phyloP scores from a whole-genome alignment of 2,888 invertebrate species.

The Aspidiotus destructor region DNA sequence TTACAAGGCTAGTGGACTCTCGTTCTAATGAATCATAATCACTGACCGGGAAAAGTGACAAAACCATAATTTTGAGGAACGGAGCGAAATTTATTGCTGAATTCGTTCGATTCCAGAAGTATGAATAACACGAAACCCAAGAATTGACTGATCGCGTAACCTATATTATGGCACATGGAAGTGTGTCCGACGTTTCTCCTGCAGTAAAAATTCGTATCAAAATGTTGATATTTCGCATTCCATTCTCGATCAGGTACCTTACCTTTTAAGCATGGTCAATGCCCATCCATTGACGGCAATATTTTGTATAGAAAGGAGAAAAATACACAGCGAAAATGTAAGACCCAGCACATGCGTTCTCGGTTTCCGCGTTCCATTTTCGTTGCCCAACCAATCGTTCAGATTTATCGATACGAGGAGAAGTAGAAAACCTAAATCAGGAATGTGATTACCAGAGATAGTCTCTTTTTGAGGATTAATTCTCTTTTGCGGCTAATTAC shows the following conservation, averaged over 20 bases:
- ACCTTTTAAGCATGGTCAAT: conserved; percentile 92
- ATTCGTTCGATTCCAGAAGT: conserved; percentile 87
- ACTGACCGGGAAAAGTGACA: background rate
- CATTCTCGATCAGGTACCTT: background rate
- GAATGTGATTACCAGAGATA: too few relatives aligned
- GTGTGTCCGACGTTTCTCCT: conserved; percentile 93
- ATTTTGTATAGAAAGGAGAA: conserved; percentile 97
- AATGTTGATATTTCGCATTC: too few relatives aligned
- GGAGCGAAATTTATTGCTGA: conserved; percentile 71
- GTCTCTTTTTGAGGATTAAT: too few relatives aligned
- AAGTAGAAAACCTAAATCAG: conserved; percentile 48
- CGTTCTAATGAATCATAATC: too few relatives aligned
- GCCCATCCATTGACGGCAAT: conserved; percentile 99
- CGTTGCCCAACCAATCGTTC: conserved; percentile 61
- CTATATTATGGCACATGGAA: conserved; percentile 96
- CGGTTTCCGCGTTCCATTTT: conserved; percentile 28
- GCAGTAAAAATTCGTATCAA: conserved; percentile 28
- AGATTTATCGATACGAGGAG: conserved; percentile 67
- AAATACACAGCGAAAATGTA: conserved; percentile 84
- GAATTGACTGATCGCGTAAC: conserved; percentile 95
- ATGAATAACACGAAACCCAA: conserved; percentile 92
- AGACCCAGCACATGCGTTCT: conserved; percentile 53
- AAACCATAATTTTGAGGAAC: background rate
- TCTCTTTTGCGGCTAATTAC: conserved; percentile 41
- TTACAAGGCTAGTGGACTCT: too few relatives aligned